phyloP scores from a whole-genome alignment of 2,797 vertebrate species.

The Paratrypauchen microcephalus region DNA sequence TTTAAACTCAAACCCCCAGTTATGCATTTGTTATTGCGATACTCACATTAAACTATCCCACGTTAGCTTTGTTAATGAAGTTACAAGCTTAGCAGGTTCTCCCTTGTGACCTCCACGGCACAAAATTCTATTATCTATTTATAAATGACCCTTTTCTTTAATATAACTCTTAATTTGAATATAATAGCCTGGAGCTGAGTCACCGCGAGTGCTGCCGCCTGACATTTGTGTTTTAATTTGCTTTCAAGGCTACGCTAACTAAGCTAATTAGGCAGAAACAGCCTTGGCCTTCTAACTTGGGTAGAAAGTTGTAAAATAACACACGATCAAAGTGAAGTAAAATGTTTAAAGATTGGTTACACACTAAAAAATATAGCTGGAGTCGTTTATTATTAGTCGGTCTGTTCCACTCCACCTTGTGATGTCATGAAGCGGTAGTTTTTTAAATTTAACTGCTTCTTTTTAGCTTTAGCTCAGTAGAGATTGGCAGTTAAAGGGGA shows the following conservation, averaged over 20 bases:
- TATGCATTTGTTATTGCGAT: neutral
- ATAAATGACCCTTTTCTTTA: neutral
- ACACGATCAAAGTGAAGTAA: neutral
- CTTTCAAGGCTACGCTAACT: constrained; percentile 1
- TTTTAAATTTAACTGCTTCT: no score
- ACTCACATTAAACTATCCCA: neutral
- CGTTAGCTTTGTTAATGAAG: neutral
- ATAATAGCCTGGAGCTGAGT: constrained; percentile 4
- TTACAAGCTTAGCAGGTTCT: neutral
- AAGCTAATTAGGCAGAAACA: constrained; percentile 8
- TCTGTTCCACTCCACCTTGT: no score
- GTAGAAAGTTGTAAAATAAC: neutral
- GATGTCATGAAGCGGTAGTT: no score
- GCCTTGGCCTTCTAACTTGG: constrained; percentile 6
- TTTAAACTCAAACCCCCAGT: neutral
- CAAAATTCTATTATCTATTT: neutral
- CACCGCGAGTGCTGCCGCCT: neutral
- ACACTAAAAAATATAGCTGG: no score
- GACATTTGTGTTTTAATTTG: constrained; percentile 9
- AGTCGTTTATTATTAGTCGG: no score
- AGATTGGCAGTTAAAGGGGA: no score
- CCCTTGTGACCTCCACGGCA: neutral
- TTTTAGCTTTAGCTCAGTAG: no score
- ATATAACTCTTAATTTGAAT: constrained; percentile 4
- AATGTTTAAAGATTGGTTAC: neutral